Evolutionary conservation across 92 coral and sea anemone genomes (phyloP), one percentile per base, ranked within the genome.

Genomic region (Plumapathes pennacea): DNA sequence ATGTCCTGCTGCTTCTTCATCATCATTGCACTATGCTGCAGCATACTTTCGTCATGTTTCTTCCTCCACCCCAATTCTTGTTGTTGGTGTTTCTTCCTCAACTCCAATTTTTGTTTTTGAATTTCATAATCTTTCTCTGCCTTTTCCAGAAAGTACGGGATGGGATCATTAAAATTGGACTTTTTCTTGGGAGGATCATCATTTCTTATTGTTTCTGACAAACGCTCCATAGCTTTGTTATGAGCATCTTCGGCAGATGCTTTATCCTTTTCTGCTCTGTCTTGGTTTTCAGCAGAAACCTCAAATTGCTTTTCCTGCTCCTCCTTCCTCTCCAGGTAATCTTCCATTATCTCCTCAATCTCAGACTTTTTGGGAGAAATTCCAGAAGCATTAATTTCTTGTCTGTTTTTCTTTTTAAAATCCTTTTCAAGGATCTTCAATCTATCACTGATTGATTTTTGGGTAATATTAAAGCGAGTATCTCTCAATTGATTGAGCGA

Each of bases 151-250:
- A n/a, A n/a, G n/a, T n/a, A n/a, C n/a, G n/a, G n/a, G n/a, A n/a
- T n/a, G n/a, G n/a, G n/a, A n/a, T n/a, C n/a, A n/a, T n/a, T n/a
- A n/a, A n/a, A n/a, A n/a, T n/a, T n/a, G n/a, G n/a, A n/a, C n/a
- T n/a, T n/a, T n/a, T n/a, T n/a, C n/a, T n/a, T n/a, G n/a, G n/a
- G n/a, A n/a, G n/a, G n/a, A n/a, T n/a, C n/a, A n/a, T n/a, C n/a
- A n/a, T n/a, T n/a, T n/a, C n/a, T n/a, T n/a, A n/a, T n/a, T n/a
- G n/a, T n/a, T n/a, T n/a, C n/a, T n/a, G n/a, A n/a, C n/a, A 57
- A 33, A 33, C 48, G 5, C 22, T 57, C 64, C 64, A 57, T 57
- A 18, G 64, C 64, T 49, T 38, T 57, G 30, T 57, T 38, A 36
- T 49, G 36, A 31, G 39, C 25, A 28, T 57, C 64, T 57, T 57